phyloP scores from a whole-genome alignment of 2,888 invertebrate genomes.

The Neuroscelio doddi region DNA sequence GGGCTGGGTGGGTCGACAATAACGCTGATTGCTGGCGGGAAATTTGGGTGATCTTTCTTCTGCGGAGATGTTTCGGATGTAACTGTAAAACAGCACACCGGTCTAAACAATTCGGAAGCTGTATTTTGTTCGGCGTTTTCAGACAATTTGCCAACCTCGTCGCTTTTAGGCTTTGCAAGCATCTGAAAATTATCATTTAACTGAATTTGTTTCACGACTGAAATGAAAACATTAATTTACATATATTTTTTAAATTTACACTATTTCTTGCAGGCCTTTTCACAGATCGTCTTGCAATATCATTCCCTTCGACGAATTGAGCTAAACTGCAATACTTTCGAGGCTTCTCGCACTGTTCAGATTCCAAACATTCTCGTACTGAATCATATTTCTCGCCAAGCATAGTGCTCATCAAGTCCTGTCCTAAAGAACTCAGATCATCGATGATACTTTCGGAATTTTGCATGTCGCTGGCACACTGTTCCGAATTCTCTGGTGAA shows the following conservation, averaged over 20 bases:
- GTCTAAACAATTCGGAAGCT: slow-evolving; percentile 52
- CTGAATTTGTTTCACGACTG: too few relatives aligned
- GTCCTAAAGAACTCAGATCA: slow-evolving; percentile 81
- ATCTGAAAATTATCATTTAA: too few relatives aligned
- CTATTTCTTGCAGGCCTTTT: slow-evolving; percentile 70
- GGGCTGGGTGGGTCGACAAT: slow-evolving; percentile 71
- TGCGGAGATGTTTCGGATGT: slow-evolving; percentile 53
- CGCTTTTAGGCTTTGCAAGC: too few relatives aligned
- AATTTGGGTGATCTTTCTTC: slow-evolving; percentile 56
- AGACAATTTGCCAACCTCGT: too few relatives aligned
- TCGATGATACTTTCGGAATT: slow-evolving; percentile 87
- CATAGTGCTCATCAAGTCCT: slow-evolving; percentile 80
- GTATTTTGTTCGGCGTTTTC: too few relatives aligned
- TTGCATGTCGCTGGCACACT: slow-evolving; percentile 80
- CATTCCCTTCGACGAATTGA: slow-evolving; percentile 87
- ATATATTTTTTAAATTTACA: slow-evolving; percentile 53
- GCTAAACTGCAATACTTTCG: slow-evolving; percentile 85
- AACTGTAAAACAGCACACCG: slow-evolving; percentile 61
- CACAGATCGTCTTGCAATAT: slow-evolving; percentile 86
- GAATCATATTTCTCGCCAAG: slow-evolving; percentile 79
- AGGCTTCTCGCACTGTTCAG: slow-evolving; percentile 73
- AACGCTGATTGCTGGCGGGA: slow-evolving; percentile 69
- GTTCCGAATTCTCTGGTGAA: slow-evolving; percentile 86
- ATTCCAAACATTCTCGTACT: slow-evolving; percentile 75
- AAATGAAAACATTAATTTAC: slow-evolving; percentile 8